Evolutionary conservation across 2,888 invertebrate genomes (phyloP).

Genomic region (Bembecia ichneumoniformis): DNA sequence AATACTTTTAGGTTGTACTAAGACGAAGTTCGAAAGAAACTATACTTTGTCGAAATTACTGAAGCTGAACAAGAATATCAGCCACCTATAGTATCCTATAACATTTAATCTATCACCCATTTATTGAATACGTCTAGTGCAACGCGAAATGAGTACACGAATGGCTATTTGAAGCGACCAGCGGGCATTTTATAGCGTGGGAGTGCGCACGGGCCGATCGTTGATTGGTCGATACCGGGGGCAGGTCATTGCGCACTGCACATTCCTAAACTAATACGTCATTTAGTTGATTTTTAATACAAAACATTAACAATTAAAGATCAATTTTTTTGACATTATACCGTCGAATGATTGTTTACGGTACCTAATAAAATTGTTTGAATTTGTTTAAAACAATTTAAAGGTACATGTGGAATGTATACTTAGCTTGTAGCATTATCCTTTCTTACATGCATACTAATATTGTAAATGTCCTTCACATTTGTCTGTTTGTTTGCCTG

Average conservation of each 20-base stretch:
- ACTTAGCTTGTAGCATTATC: too few species aligned
- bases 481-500: too few species aligned
- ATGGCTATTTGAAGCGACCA: constrained; percentile 26
- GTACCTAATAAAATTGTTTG: too few species aligned
- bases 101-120: constrained; percentile 63
- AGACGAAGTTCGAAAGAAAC: constrained; percentile 3
- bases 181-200: constrained; percentile 45
- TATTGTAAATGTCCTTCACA: too few species aligned
- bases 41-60: constrained; percentile 62
- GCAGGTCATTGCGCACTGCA: constrained; percentile 36
- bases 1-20: neutral
- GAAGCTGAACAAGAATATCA: constrained; percentile 69
- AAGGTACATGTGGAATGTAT: too few species aligned
- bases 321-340: too few species aligned
- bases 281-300: too few species aligned
- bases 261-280: too few species aligned
- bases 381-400: too few species aligned
- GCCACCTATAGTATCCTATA: constrained; percentile 62
- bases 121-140: constrained; percentile 34
- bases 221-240: constrained; percentile 57
- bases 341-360: too few species aligned
- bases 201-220: constrained; percentile 36
- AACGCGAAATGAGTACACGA: constrained; percentile 27
- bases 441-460: too few species aligned
- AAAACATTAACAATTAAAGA: too few species aligned